Percentiles rank a stretch among this genome's conserved stretches.
These are phyloP conservation scores for Drosophila pachea DNA, from an alignment of 1,140 invertebrate genomes.

Conservation along the genomic window DNA sequence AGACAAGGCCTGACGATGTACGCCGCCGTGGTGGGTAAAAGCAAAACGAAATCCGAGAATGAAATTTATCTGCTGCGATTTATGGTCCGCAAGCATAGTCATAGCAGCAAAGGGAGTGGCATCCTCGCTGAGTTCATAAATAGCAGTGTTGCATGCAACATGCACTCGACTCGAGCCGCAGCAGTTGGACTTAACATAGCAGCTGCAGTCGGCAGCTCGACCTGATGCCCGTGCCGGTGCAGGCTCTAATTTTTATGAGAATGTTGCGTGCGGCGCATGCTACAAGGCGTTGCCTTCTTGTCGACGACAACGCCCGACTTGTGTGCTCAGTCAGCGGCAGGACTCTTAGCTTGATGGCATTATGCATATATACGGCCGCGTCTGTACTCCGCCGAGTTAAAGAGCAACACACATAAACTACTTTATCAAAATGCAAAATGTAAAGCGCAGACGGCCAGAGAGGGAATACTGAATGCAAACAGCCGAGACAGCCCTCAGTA, in stretches of 20 bases:
- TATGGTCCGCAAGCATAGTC: constrained; percentile 52
- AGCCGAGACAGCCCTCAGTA: constrained; percentile 15
- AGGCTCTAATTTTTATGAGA: constrained; percentile 72
- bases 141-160: constrained; percentile 74
- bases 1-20: constrained; percentile 21
- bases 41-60: constrained; percentile 65
- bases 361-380: constrained; percentile 17
- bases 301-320: constrained; percentile 33
- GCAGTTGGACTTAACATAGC: constrained; percentile 25
- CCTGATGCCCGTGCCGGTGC: too few relatives aligned
- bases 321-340: constrained; percentile 18
- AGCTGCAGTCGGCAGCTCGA: constrained; percentile 9
- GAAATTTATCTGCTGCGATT: constrained; percentile 74
- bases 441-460: constrained; percentile 25
- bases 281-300: constrained; percentile 59
- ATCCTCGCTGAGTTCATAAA: constrained; percentile 69
- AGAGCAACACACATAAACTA: constrained; percentile 26
- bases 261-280: constrained; percentile 66
- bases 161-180: constrained; percentile 42
- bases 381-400: constrained; percentile 15
- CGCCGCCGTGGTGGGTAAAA: constrained; percentile 29
- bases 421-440: constrained; percentile 44
- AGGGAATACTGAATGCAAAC: constrained; percentile 26
- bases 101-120: constrained; percentile 36
- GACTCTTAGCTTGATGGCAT: constrained; percentile 24